Conservation (phyloP, 2,888 invertebrate genomes). For the Sipha maydis region DNA sequence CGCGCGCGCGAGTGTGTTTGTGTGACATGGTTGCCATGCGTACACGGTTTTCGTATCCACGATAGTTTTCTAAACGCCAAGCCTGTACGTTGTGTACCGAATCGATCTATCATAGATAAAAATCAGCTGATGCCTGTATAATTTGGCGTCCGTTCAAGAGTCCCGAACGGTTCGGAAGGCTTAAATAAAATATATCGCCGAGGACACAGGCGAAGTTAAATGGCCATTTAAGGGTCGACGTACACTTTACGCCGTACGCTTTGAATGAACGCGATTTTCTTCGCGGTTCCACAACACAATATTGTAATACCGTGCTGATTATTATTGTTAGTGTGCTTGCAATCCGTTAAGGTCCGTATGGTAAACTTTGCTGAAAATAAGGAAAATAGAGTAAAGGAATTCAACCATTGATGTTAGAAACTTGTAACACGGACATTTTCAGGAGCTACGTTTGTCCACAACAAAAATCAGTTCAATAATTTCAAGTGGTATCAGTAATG, state of each 20-base stretch:
- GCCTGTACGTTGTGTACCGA: not conserved
- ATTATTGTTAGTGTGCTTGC: not conserved
- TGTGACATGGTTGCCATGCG: too few species aligned
- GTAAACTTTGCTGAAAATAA: too few species aligned
- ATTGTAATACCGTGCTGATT: not conserved
- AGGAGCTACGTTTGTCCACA: too few species aligned
- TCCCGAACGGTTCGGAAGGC: constrained; percentile 32
- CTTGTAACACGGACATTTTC: too few species aligned
- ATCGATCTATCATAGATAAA: constrained; percentile 42
- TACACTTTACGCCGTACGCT: not conserved
- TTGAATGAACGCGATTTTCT: not conserved
- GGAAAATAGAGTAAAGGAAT: too few species aligned
- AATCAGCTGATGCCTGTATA: constrained; percentile 8
- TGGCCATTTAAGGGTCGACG: constrained; percentile 23
- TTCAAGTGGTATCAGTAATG: too few species aligned
- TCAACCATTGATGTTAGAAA: too few species aligned
- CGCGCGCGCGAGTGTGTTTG: not conserved
- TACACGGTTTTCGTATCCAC: not conserved
- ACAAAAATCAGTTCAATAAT: too few species aligned
- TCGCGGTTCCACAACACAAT: not conserved
- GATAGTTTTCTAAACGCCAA: not conserved
- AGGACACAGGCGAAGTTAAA: constrained; percentile 9
- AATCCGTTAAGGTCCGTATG: too few species aligned
- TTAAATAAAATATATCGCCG: constrained; percentile 24
- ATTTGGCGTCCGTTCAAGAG: constrained; percentile 50